Evolutionary conservation across 2,888 invertebrate species (phyloP), one percentile per base, ranked within the genome.

Genomic region (Aleiodes testaceus): DNA sequence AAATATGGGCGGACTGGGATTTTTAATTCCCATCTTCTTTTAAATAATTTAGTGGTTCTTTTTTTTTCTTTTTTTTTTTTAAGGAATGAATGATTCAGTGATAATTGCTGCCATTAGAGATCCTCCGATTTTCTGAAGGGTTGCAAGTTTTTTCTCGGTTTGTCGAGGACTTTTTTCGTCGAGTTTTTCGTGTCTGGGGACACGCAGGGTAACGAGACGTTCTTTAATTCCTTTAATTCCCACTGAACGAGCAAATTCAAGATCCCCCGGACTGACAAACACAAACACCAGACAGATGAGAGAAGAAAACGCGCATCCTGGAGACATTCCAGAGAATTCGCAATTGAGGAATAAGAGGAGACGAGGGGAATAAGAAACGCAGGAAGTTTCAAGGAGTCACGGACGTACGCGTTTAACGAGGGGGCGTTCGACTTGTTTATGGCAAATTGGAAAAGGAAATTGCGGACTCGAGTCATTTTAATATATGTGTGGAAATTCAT

Each of bases 361-460:
- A 14, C n/a, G 55, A 67, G 14, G 42, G 36, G 7, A 22, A 26
- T 26, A 26, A 42, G 59, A 7, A 42, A 42, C 59, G 59, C 36
- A 42, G 66, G 72, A 71, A 76, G 73, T 72, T 77, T 74, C 75
- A 72, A 76, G 75, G 74, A 84, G 84, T 82, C 82, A 80, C 81
- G 79, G 76, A 74, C 78, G 78, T 74, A 73, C 77, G 74, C 69
- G 74, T 74, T 78, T 82, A 81, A 81, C 82, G 80, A 82, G 75
- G 78, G 77, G 82, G 76, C 77, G 80, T 79, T 75, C 80, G 81
- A 82, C 85, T 85, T 85, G 85, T 85, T 86, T 85, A 86, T 85
- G 85, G 86, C 84, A 85, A 86, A 86, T 85, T 86, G 86, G 85
- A 84, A 85, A 84, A 84, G 84, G 83, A 86, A 86, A 86, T 86